These are phyloP conservation scores for Synanthedon myopaeformis DNA, from an alignment of 2,888 invertebrate species.

Conservation along the genomic window DNA sequence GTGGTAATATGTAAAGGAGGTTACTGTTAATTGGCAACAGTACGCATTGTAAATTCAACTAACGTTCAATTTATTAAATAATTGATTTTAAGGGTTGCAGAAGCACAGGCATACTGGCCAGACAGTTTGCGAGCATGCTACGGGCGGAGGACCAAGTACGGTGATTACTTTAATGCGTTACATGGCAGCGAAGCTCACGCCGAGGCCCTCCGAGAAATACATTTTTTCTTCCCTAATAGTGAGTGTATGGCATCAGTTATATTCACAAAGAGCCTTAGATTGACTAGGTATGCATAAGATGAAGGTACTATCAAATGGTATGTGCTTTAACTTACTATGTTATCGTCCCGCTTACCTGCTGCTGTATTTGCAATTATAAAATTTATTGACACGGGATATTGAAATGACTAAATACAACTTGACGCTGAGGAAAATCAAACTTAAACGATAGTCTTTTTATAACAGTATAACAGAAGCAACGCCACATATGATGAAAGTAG, in stretches of 20 bases:
- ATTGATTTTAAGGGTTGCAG: slow-evolving; percentile 45
- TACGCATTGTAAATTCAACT: neutral
- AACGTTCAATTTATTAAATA: neutral
- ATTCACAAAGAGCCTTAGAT: too few species aligned
- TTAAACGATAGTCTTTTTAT: neutral
- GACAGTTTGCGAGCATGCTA: slow-evolving; percentile 78
- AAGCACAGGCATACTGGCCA: slow-evolving; percentile 78
- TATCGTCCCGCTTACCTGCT: too few species aligned
- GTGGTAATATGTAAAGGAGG: neutral
- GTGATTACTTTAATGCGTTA: slow-evolving; percentile 77
- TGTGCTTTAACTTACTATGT: too few species aligned
- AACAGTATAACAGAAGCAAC: neutral
- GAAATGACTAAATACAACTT: too few species aligned
- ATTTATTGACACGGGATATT: too few species aligned
- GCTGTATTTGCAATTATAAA: too few species aligned
- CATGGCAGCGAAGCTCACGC: slow-evolving; percentile 81
- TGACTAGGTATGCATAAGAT: too few species aligned
- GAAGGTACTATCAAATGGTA: too few species aligned
- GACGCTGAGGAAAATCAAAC: too few species aligned
- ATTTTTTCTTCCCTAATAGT: slow-evolving; percentile 90
- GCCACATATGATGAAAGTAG: neutral
- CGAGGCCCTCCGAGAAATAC: slow-evolving; percentile 81
- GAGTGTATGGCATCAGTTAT: slow-evolving; percentile 22
- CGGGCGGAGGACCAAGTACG: slow-evolving; percentile 71
- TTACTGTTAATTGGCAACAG: neutral